These are phyloP conservation scores for Drosophila recens DNA, from an alignment of 2,888 invertebrate species.

Conservation along the genomic window DNA sequence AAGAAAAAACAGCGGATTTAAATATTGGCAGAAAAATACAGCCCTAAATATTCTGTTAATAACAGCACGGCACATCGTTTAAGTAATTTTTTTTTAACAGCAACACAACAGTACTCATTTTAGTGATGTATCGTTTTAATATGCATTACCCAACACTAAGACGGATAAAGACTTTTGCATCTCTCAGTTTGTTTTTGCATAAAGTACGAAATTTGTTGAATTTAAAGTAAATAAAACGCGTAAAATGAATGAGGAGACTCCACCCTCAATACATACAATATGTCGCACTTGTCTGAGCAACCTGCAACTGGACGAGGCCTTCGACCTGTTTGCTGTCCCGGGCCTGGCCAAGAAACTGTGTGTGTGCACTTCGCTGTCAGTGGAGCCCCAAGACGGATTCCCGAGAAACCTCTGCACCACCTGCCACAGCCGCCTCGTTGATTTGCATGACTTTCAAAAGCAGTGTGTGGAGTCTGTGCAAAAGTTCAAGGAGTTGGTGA, in stretches of 20 bases:
- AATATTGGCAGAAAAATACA: too few species aligned
- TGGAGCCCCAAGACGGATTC: slow-evolving; percentile 81
- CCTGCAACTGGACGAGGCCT: slow-evolving; percentile 60
- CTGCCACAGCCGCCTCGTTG: slow-evolving; percentile 76
- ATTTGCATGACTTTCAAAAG: slow-evolving; percentile 80
- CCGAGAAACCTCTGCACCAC: slow-evolving; percentile 76
- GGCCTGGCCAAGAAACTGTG: slow-evolving; percentile 81
- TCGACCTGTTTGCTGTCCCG: slow-evolving; percentile 75
- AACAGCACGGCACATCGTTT: too few species aligned
- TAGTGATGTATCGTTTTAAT: not conserved
- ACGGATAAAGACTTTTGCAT: not conserved
- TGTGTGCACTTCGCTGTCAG: slow-evolving; percentile 79
- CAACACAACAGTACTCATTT: too few species aligned
- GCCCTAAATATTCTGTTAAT: too few species aligned
- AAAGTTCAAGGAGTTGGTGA: slow-evolving; percentile 72
- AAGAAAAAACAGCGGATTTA: too few species aligned
- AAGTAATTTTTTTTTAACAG: too few species aligned
- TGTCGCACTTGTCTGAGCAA: slow-evolving; percentile 82
- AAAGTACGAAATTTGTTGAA: too few species aligned
- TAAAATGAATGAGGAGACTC: slow-evolving; percentile 52
- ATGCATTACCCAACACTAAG: not conserved
- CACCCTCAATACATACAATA: slow-evolving; percentile 58
- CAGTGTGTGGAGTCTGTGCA: slow-evolving; percentile 77
- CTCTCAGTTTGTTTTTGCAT: not conserved
- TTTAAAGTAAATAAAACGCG: not conserved